These are phyloP conservation scores for Ophioninae sp. DNA, from an alignment of 2,888 invertebrate genomes.

Conservation along the genomic window DNA sequence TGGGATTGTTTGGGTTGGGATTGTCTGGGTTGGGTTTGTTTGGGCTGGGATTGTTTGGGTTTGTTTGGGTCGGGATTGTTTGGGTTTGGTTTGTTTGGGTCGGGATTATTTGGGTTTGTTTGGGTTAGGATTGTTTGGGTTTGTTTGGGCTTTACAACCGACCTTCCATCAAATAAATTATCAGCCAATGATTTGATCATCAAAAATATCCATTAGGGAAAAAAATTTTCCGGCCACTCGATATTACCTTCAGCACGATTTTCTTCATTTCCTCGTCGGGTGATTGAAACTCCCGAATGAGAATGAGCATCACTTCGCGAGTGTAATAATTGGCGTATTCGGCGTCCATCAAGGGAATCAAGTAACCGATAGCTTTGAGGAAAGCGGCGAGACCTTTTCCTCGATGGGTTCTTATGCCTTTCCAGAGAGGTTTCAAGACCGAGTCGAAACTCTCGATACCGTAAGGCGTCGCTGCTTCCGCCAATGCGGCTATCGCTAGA, in stretches of 20 bases:
- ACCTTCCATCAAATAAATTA: no score
- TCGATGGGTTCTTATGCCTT: constrained; percentile 96
- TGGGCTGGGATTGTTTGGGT: no score
- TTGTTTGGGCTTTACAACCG: no score
- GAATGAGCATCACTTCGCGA: constrained; percentile 98
- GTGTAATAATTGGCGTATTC: constrained; percentile 99
- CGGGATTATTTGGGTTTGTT: no score
- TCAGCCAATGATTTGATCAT: no score
- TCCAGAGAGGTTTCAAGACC: constrained; percentile 99
- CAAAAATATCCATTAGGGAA: no score
- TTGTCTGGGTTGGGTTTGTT: no score
- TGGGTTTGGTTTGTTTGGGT: no score
- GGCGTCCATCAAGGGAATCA: constrained; percentile 99
- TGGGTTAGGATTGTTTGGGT: no score
- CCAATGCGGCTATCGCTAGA: constrained; percentile 97
- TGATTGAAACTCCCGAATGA: constrained; percentile 99
- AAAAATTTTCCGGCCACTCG: not conserved
- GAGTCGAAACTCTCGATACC: constrained; percentile 99
- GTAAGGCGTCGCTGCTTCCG: constrained; percentile 99
- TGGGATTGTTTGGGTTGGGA: no score
- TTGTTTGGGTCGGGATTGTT: no score
- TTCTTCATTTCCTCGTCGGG: constrained; percentile 99
- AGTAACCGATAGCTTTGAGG: constrained; percentile 98
- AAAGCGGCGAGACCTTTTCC: constrained; percentile 99
- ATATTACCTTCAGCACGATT: constrained; percentile 95